phyloP scores from a whole-genome alignment of 2,797 vertebrate species.

The Zalophus californianus region DNA sequence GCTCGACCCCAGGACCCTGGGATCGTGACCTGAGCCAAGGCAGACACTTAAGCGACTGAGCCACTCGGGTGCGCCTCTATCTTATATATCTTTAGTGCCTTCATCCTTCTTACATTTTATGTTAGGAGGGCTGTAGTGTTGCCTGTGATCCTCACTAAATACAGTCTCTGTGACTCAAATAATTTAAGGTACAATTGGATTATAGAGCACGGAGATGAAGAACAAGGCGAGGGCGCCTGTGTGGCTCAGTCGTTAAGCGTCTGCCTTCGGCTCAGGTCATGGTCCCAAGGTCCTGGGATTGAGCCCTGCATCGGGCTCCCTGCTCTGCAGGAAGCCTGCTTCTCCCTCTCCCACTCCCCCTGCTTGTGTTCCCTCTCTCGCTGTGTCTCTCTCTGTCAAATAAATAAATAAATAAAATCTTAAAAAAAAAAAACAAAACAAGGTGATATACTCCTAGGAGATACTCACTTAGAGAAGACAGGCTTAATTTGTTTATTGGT shows the following conservation, averaged over 20 bases:
- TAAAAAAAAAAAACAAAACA: background rate
- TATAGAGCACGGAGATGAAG: background rate
- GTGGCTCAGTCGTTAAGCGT: no score
- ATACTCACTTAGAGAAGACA: background rate
- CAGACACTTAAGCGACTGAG: background rate
- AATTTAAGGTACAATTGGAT: slow-evolving; percentile 27
- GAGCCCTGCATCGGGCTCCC: no score
- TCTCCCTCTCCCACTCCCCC: no score
- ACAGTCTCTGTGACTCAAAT: background rate
- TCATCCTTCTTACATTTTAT: background rate
- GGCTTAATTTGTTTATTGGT: slow-evolving; percentile 47
- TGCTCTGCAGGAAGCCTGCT: no score
- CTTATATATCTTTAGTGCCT: background rate
- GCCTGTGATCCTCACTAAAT: background rate
- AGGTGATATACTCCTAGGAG: background rate
- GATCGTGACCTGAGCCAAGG: background rate
- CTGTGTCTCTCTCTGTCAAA: no score
- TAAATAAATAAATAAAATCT: no score
- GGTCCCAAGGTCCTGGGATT: no score
- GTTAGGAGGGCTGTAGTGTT: background rate
- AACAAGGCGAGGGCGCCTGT: background rate
- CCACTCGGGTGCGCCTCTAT: background rate
- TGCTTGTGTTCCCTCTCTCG: no score
- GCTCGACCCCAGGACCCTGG: background rate
- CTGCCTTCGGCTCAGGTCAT: no score